Base-by-base conservation (phyloP, 2,888 invertebrate genomes). In the Lasioglossum malachurum region DNA sequence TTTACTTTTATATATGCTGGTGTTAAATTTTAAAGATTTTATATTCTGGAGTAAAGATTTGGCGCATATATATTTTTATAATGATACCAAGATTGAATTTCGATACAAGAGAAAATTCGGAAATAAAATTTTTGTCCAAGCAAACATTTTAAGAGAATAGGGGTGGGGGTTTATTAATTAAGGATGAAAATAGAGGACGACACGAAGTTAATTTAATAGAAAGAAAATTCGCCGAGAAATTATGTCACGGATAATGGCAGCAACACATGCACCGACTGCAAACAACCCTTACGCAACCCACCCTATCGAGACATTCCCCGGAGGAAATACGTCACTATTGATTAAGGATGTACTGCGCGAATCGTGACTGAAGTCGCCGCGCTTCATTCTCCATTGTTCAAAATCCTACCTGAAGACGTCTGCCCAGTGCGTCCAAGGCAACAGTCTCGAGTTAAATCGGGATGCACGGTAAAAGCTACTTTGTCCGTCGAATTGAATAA, bases 401-500 rank as follows among this genome's bases (percentile, higher is more conserved):
- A 23, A 2, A 53, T 53, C 23, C 16, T 53, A 8, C 23, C 23
- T 53, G 2, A 8, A 53, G 23, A 53, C 0, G 0, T 23, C 0
- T 5, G 4, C 4, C 5, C 1, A 46, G 49, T 8, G 7, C 49
- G 23, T 23, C 23, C 49, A 0, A 53, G 49, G 49, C 12, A n/a
- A 12, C n/a, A 10, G 53, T 1, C 53, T 3, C n/a, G n/a, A n/a
- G 57, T n/a, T 10, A 57, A 57, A 57, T n/a, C 57, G n/a, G 57
- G 57, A 23, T 4, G 1, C n/a, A 27, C 31, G 64, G 31, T 64
- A 19, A 64, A 64, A 64, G 64, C 64, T 64, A 31, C 64, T 64
- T 31, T 31, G 64, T 64, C 19, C 19, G 31, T 64, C 64, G 64
- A 64, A 64, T 64, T 64, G 64, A 64, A 64, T 64, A 64, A 64